Conservation (phyloP, 2,113 vertebrate genomes). For the Periophthalmodon schlosseri region DNA sequence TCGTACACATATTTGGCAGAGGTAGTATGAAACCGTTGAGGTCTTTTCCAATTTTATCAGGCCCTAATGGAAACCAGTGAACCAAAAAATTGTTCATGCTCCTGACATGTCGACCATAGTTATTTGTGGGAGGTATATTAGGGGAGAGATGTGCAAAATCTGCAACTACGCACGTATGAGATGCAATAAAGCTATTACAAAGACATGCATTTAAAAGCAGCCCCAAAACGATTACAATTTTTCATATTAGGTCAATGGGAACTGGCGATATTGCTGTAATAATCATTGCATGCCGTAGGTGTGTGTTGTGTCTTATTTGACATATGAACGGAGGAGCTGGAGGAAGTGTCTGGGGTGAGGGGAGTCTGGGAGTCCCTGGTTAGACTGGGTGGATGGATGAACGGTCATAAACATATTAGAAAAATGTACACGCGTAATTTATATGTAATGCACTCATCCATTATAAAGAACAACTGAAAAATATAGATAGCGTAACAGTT, state of each 20-base stretch:
- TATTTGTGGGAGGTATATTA: constrained; percentile 10
- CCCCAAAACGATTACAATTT: not conserved
- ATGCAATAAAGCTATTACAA: not conserved
- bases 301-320: not conserved
- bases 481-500: not conserved
- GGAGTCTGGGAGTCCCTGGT: too few species aligned
- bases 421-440: not conserved
- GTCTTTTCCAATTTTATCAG: constrained; percentile 37
- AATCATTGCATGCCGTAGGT: not conserved
- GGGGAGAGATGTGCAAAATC: constrained; percentile 8
- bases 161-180: constrained; percentile 8
- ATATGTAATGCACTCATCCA: not conserved
- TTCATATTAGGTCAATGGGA: not conserved
- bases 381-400: not conserved
- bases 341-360: too few species aligned
- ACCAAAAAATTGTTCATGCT: constrained; percentile 52
- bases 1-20: constrained; percentile 15
- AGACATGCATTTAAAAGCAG: constrained; percentile 8
- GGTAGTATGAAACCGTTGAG: constrained; percentile 40
- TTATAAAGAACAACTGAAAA: not conserved
- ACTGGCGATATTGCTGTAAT: not conserved
- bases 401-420: not conserved
- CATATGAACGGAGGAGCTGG: not conserved
- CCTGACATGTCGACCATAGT: constrained; percentile 33
- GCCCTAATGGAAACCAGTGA: constrained; percentile 40